Evolutionary conservation across 2,888 invertebrate species (phyloP).

Genomic region (Prenolepis imparis): DNA sequence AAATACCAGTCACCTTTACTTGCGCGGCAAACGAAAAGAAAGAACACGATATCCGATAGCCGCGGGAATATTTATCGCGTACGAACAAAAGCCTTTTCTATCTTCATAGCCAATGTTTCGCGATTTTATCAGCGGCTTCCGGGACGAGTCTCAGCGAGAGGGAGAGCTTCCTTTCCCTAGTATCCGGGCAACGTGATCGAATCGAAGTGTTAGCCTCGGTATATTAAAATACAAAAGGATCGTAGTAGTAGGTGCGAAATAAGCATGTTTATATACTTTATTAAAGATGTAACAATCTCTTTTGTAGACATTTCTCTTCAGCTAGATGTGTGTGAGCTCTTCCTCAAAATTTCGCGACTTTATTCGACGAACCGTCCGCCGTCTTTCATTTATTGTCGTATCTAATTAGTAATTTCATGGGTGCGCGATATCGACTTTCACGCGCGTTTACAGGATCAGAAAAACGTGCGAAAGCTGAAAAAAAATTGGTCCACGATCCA

Average conservation of each 20-base stretch:
- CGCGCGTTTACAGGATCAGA: neutral
- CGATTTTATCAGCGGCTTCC: conserved; percentile 35
- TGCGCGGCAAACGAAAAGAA: conserved; percentile 4
- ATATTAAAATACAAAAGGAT: conserved; percentile 21
- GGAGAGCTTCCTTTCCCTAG: conserved; percentile 16
- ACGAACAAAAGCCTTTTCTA: conserved; percentile 35
- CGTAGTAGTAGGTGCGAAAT: neutral
- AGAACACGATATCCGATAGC: conserved; percentile 22
- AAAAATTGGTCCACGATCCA: neutral
- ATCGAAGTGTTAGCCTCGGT: neutral
- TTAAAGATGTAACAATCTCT: neutral
- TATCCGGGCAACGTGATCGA: conserved; percentile 4
- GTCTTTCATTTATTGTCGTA: neutral
- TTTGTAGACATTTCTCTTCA: neutral
- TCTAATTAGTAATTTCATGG: conserved; percentile 19
- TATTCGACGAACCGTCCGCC: conserved; percentile 4
- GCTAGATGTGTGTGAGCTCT: neutral
- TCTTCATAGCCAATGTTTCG: conserved; percentile 5
- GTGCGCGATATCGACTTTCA: conserved; percentile 5
- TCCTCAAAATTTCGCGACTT: neutral
- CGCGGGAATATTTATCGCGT: conserved; percentile 23
- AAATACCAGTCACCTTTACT: conserved; percentile 27
- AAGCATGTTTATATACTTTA: neutral
- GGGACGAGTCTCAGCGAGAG: conserved; percentile 26
- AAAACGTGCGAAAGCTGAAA: neutral